These are phyloP conservation scores for Nylanderia fulva DNA, from an alignment of 1,140 invertebrate genomes.

Conservation along the genomic window DNA sequence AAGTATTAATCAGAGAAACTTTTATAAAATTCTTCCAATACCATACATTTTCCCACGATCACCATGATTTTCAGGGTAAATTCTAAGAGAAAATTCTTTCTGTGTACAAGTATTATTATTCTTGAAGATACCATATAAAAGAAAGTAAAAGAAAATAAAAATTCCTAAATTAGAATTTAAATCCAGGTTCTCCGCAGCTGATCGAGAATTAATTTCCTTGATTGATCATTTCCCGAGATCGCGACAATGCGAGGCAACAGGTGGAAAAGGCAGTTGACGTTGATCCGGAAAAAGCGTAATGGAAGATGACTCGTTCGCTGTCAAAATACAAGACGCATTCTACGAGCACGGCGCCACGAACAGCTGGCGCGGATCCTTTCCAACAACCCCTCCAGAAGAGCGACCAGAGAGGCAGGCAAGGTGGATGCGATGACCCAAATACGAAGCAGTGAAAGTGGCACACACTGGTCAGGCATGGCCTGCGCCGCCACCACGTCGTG, in stretches of 20 bases:
- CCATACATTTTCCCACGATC: too few relatives aligned
- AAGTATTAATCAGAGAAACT: too few relatives aligned
- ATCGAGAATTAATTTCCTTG: neutral
- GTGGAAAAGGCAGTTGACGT: neutral
- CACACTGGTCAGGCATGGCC: slow-evolving; percentile 83
- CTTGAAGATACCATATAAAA: neutral
- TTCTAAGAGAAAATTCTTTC: too few relatives aligned
- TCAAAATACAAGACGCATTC: neutral
- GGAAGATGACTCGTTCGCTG: slow-evolving; percentile 4
- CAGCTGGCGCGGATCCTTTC: slow-evolving; percentile 60
- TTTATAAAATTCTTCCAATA: too few relatives aligned
- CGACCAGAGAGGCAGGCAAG: slow-evolving; percentile 72
- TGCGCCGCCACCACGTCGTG: slow-evolving; percentile 76
- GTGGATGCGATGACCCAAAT: slow-evolving; percentile 84
- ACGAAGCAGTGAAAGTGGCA: slow-evolving; percentile 85
- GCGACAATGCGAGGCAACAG: neutral
- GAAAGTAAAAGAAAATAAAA: neutral
- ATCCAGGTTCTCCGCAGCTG: neutral
- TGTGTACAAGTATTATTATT: neutral
- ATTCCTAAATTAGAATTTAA: neutral
- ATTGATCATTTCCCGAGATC: neutral
- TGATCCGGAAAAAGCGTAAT: neutral
- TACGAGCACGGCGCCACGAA: slow-evolving; percentile 16
- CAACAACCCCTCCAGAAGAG: slow-evolving; percentile 71
- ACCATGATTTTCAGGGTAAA: too few relatives aligned